Percentiles rank a stretch among this genome's conserved stretches.
Evolutionary conservation across 2,113 vertebrate species (phyloP).

Genomic region (Nyctibius bracteatus): DNA sequence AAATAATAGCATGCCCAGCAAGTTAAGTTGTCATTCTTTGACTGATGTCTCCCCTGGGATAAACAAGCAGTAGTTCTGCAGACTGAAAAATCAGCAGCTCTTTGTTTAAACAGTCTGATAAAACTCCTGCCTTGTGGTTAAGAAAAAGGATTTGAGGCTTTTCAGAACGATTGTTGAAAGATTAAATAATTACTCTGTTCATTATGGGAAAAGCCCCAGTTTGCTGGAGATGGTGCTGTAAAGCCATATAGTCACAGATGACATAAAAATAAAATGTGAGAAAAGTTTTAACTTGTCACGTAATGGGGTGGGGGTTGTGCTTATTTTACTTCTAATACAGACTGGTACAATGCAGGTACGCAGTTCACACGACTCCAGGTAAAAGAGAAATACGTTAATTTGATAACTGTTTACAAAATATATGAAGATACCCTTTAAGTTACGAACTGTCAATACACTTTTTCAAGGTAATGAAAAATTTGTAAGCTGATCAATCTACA

Average conservation of each 20-base stretch:
- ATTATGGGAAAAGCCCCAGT: neutral
- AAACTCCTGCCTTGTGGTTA: neutral
- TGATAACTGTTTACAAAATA: neutral
- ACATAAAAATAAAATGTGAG: neutral
- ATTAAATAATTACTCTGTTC: neutral
- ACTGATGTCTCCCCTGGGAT: slow-evolving; percentile 18
- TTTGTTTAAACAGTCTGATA: slow-evolving; percentile 18
- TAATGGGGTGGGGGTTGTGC: neutral
- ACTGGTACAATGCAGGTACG: neutral
- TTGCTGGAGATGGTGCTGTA: neutral
- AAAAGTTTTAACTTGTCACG: neutral
- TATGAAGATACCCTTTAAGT: neutral
- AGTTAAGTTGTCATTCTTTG: neutral
- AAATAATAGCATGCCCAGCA: neutral
- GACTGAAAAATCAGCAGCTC: neutral
- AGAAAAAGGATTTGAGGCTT: neutral
- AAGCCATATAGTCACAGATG: neutral
- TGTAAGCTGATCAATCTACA: neutral
- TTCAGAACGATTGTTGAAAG: slow-evolving; percentile 13
- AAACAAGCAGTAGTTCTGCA: slow-evolving; percentile 1
- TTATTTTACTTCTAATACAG: neutral
- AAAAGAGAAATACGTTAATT: neutral
- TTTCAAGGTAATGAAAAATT: neutral
- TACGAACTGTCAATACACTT: neutral
- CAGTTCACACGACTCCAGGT: fast-evolving